A percentile compares a stretch with the other conserved stretches of the same genome.
Evolutionary conservation across 2,113 vertebrate species (phyloP).

Genomic region (Chunga burmeisteri): DNA sequence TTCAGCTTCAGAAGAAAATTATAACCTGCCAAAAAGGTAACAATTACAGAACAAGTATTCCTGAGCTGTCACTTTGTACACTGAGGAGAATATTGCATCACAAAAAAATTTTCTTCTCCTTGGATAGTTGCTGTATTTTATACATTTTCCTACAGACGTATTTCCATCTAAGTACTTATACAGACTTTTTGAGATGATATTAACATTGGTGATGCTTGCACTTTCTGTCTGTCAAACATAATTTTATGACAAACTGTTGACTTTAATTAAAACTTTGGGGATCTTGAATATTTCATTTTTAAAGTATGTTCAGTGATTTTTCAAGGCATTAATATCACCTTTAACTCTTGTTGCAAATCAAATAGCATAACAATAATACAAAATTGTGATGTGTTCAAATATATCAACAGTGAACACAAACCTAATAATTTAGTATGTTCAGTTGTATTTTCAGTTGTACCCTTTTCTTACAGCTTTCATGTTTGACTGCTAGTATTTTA

Average conservation of each 20-base stretch:
- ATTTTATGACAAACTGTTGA: background rate
- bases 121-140: background rate
- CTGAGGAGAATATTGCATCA: background rate
- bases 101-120: background rate
- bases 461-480: background rate
- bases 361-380: background rate
- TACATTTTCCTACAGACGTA: background rate
- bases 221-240: background rate
- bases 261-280: background rate
- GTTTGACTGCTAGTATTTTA: background rate
- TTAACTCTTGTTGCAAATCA: background rate
- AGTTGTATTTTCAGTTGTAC: background rate
- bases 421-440: background rate
- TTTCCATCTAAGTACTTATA: background rate
- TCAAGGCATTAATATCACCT: background rate
- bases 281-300: background rate
- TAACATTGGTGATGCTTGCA: background rate
- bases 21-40: slow-evolving; percentile 96
- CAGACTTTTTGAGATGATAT: background rate
- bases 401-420: background rate
- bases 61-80: background rate
- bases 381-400: background rate
- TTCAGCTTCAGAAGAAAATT: slow-evolving; percentile 88
- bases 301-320: background rate
- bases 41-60: background rate